Evolutionary conservation across 2,888 invertebrate genomes (phyloP).

Genomic region (Drosophila flavopinicola): DNA sequence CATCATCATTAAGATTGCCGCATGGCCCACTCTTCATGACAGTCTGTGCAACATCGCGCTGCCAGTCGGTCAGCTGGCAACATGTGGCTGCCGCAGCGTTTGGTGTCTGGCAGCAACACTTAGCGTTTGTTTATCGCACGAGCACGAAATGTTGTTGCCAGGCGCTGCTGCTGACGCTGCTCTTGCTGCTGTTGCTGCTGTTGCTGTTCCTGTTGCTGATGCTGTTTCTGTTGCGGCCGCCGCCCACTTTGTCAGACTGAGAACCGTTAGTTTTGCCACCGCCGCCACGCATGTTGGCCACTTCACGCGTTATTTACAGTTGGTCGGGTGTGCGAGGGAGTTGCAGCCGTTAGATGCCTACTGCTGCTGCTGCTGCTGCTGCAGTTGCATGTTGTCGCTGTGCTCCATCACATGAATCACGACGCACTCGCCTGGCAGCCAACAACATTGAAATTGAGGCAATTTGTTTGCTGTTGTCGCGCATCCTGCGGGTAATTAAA

Average conservation of each 20-base stretch:
- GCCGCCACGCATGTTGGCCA: slow-evolving; percentile 79
- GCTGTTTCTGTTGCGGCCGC: slow-evolving; percentile 48
- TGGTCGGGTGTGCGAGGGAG: slow-evolving; percentile 66
- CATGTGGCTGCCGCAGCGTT: slow-evolving; percentile 63
- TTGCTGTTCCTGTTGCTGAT: slow-evolving; percentile 11
- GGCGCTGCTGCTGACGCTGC: slow-evolving; percentile 68
- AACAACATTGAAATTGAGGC: slow-evolving; percentile 81
- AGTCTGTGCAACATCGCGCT: slow-evolving; percentile 48
- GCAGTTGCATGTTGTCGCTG: slow-evolving; percentile 72
- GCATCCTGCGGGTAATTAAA: slow-evolving; percentile 81
- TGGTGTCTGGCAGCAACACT: slow-evolving; percentile 77
- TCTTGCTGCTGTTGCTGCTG: slow-evolving; percentile 23
- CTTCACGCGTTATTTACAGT: slow-evolving; percentile 79
- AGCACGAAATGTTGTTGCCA: slow-evolving; percentile 75
- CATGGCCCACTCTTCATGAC: slow-evolving; percentile 40
- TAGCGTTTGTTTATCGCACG: slow-evolving; percentile 79
- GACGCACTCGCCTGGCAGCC: slow-evolving; percentile 72
- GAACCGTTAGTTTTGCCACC: slow-evolving; percentile 72
- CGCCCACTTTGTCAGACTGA: slow-evolving; percentile 67
- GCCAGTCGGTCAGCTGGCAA: slow-evolving; percentile 59
- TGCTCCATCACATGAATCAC: slow-evolving; percentile 74
- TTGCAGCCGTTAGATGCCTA: slow-evolving; percentile 74
- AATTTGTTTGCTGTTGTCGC: slow-evolving; percentile 81
- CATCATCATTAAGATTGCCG: slow-evolving; percentile 34
- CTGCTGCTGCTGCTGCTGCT: slow-evolving; percentile 42